Percentiles rank a stretch among this genome's conserved stretches.
phyloP scores from a whole-genome alignment of 2,888 invertebrate genomes.

The Sinodicranocentrus sp. region DNA sequence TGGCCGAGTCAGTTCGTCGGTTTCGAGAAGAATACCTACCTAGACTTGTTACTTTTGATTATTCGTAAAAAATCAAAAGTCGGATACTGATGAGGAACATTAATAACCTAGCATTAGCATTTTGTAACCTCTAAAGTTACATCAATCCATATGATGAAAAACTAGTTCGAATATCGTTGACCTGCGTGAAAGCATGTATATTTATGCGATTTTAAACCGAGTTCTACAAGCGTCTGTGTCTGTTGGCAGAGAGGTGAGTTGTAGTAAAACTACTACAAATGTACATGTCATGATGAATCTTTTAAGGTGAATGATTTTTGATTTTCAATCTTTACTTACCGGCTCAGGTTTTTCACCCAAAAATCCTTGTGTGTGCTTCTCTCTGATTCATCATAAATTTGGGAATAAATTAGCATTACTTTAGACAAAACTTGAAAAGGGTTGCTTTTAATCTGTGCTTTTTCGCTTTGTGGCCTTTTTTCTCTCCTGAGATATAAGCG shows the following conservation, averaged over 20 bases:
- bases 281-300: neutral
- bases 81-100: constrained; percentile 30
- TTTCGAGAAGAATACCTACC: too few species aligned
- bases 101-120: constrained; percentile 51
- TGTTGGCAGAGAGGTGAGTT: neutral
- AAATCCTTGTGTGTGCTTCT: neutral
- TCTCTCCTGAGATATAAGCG: too few species aligned
- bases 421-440: constrained; percentile 30
- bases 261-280: neutral
- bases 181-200: constrained; percentile 38
- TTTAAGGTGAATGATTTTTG: constrained; percentile 39
- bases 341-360: constrained; percentile 35
- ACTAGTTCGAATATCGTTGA: constrained; percentile 56
- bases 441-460: neutral
- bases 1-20: too few species aligned
- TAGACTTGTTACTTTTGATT: too few species aligned
- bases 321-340: constrained; percentile 35
- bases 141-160: constrained; percentile 29
- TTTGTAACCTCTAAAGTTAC: constrained; percentile 2
- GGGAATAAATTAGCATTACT: constrained; percentile 42
- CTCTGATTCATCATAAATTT: constrained; percentile 40
- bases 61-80: constrained; percentile 8
- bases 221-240: neutral
- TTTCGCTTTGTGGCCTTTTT: too few species aligned
- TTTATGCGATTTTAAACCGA: neutral